Evolutionary conservation across 1,140 invertebrate species (phyloP).

Genomic region (Alviniconcha marisindica): DNA sequence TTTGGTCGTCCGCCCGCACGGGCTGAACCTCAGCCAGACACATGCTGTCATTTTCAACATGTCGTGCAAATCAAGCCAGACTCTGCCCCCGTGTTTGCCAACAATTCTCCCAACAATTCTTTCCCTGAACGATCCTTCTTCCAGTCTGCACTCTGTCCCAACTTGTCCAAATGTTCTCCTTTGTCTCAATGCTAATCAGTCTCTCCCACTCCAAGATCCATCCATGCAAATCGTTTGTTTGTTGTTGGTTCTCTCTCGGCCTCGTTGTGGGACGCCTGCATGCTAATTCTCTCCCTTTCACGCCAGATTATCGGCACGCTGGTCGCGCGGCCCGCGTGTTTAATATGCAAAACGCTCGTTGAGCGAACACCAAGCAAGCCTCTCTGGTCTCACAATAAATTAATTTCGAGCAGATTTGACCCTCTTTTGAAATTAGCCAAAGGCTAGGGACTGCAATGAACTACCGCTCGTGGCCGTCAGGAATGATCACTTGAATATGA

Average conservation of each 20-base stretch:
- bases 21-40: too few relatives aligned
- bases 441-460: too few relatives aligned
- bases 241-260: not conserved
- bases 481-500: too few relatives aligned
- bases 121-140: too few relatives aligned
- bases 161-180: not conserved
- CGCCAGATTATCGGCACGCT: not conserved
- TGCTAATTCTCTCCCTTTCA: not conserved
- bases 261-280: not conserved
- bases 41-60: too few relatives aligned
- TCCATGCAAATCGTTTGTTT: constrained; percentile 12
- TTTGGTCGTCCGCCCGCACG: too few relatives aligned
- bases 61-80: too few relatives aligned
- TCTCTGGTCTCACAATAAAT: constrained; percentile 1
- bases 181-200: constrained; percentile 29
- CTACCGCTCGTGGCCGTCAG: too few relatives aligned
- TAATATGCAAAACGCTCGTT: constrained; percentile 33
- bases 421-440: not conserved
- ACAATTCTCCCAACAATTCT: not conserved
- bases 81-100: not conserved
- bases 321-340: constrained; percentile 4
- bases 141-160: not conserved
- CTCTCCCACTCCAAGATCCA: not conserved
- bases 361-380: not conserved
- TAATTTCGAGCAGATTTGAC: constrained; percentile 30